Evolutionary conservation across 1,140 invertebrate species (phyloP).

Genomic region (Sarcophaga bullata): DNA sequence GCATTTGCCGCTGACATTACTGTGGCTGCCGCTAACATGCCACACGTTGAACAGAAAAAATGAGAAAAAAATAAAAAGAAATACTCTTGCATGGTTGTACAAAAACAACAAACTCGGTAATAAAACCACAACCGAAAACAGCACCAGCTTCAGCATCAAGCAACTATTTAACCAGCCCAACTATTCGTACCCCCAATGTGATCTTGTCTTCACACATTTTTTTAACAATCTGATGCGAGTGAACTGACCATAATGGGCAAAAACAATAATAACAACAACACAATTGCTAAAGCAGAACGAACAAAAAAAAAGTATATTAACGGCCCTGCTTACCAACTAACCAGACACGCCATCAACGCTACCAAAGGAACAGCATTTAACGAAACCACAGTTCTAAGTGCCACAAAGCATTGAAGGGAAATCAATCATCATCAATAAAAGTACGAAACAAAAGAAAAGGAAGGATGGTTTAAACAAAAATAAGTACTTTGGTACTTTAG

Average conservation of each 20-base stretch:
- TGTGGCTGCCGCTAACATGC: slow-evolving; percentile 22
- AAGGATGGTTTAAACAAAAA: neutral
- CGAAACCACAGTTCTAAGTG: neutral
- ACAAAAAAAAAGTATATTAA: neutral
- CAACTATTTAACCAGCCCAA: slow-evolving; percentile 28
- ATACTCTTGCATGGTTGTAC: too few species aligned
- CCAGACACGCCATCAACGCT: neutral
- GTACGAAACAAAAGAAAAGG: neutral
- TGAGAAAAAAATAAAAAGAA: too few species aligned
- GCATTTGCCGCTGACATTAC: neutral
- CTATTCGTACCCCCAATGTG: slow-evolving; percentile 18
- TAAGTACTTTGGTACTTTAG: neutral
- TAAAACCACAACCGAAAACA: neutral
- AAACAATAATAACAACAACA: slow-evolving; percentile 6
- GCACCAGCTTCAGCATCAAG: too few species aligned
- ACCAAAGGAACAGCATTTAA: neutral
- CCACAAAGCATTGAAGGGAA: slow-evolving; percentile 1
- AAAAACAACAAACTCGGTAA: neutral
- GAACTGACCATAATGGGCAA: slow-evolving; percentile 17
- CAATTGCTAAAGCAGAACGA: neutral
- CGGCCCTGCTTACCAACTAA: neutral
- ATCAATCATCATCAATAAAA: slow-evolving; percentile 5
- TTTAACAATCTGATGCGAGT: slow-evolving; percentile 28
- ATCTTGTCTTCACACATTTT: slow-evolving; percentile 38
- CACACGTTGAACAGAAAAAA: neutral